These are phyloP conservation scores for Anorthoa munda DNA, from an alignment of 2,888 invertebrate species.

Conservation along the genomic window DNA sequence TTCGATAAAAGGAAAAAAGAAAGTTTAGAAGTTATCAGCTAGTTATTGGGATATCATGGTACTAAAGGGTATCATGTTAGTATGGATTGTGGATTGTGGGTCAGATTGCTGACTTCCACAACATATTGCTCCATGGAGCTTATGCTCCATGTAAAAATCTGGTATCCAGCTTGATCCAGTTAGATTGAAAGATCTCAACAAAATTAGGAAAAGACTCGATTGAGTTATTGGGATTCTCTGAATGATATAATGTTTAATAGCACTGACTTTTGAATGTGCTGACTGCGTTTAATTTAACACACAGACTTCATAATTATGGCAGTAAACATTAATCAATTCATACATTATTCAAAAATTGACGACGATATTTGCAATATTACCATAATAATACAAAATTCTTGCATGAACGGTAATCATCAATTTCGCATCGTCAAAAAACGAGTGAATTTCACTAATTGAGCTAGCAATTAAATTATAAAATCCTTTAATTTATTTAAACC, in stretches of 20 bases:
- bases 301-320: not conserved
- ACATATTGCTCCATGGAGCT: too few relatives aligned
- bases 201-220: too few relatives aligned
- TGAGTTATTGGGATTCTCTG: not conserved
- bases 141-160: too few relatives aligned
- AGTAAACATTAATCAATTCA: not conserved
- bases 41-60: too few relatives aligned
- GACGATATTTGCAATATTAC: not conserved
- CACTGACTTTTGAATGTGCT: not conserved
- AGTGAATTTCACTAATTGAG: slow-evolving; percentile 30
- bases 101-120: too few relatives aligned
- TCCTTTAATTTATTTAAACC: slow-evolving; percentile 26
- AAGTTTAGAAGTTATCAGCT: not conserved
- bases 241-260: accelerated
- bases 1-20: slow-evolving; percentile 7
- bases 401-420: slow-evolving; percentile 30
- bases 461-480: slow-evolving; percentile 31
- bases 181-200: too few relatives aligned
- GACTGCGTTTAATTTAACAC: not conserved
- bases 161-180: too few relatives aligned
- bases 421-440: slow-evolving; percentile 12
- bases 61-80: too few relatives aligned
- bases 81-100: too few relatives aligned
- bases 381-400: slow-evolving; percentile 25
- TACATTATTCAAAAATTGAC: not conserved